Evolutionary conservation across 23 tunicate genomes (phyloP).

Genomic region (Ascidia mentula): DNA sequence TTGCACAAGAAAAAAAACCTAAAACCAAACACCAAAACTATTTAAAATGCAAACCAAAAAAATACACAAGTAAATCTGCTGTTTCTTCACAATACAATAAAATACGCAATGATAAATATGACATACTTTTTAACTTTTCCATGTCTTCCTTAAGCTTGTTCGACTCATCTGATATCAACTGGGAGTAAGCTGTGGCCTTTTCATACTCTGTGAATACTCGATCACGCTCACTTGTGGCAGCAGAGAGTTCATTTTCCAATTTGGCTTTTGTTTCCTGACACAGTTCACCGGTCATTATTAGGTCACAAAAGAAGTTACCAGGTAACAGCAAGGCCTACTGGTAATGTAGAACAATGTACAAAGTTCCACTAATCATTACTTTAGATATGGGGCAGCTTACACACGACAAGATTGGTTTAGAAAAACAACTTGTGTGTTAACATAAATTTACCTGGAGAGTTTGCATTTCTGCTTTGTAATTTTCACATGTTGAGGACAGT

Average conservation of each 20-base stretch:
- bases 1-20: too few species aligned
- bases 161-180: conserved; percentile 29
- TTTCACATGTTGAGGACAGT: neutral
- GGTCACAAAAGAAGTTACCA: neutral
- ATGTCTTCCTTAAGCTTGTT: conserved; percentile 22
- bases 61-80: too few species aligned
- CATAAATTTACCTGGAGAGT: neutral
- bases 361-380: neutral
- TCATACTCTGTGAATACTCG: conserved; percentile 21
- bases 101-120: neutral
- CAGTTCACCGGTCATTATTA: neutral
- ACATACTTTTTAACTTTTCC: conserved; percentile 13
- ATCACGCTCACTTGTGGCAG: conserved; percentile 15
- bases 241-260: conserved; percentile 8
- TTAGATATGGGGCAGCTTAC: too few species aligned
- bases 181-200: conserved; percentile 29
- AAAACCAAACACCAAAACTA: too few species aligned
- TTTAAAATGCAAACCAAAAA: too few species aligned
- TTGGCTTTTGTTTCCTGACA: conserved; percentile 17
- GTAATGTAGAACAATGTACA: too few species aligned
- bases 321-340: neutral
- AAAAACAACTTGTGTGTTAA: neutral
- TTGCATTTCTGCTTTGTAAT: neutral
- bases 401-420: too few species aligned
- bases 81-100: too few species aligned